Evolutionary conservation across 1,140 invertebrate species (phyloP).

Genomic region (Teleopsis dalmanni): DNA sequence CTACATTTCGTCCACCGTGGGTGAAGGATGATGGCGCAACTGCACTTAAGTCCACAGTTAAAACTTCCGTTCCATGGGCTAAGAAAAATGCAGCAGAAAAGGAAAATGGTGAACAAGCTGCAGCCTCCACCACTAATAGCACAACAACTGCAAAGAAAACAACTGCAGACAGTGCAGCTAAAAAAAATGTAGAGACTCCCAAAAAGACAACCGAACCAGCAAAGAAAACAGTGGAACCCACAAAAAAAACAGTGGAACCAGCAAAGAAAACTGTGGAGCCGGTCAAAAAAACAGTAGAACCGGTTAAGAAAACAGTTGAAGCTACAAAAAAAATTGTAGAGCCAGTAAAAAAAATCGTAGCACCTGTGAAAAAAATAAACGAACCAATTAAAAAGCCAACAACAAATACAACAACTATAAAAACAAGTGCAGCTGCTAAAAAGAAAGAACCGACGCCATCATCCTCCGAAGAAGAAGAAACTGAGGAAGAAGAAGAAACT

Average conservation of each 20-base stretch:
- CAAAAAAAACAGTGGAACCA: constrained; percentile 17
- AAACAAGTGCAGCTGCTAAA: constrained; percentile 16
- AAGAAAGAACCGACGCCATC: constrained; percentile 36
- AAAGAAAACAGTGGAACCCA: constrained; percentile 17
- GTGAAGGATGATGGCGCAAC: constrained; percentile 60
- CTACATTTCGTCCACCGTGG: constrained; percentile 72
- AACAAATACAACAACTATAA: constrained; percentile 9
- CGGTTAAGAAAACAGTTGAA: constrained; percentile 22
- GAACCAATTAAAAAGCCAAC: constrained; percentile 10
- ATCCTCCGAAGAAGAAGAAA: constrained; percentile 26
- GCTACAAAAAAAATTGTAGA: constrained; percentile 13
- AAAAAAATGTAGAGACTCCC: constrained; percentile 7
- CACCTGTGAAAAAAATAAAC: constrained; percentile 22
- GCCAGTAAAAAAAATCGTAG: constrained; percentile 14
- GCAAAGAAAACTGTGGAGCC: constrained; percentile 3
- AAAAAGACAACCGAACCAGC: constrained; percentile 4
- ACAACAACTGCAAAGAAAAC: constrained; percentile 10
- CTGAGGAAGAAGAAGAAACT: constrained; percentile 21
- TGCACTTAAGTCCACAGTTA: constrained; percentile 37
- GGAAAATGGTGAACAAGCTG: constrained; percentile 34
- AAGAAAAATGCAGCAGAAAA: constrained; percentile 42
- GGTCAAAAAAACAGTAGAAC: constrained; percentile 20
- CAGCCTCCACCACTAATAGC: too few species aligned
- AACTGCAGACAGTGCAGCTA: constrained; percentile 1
- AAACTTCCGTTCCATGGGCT: constrained; percentile 53